phyloP scores from a whole-genome alignment of 2,113 vertebrate species.

The Podilymbus podiceps region DNA sequence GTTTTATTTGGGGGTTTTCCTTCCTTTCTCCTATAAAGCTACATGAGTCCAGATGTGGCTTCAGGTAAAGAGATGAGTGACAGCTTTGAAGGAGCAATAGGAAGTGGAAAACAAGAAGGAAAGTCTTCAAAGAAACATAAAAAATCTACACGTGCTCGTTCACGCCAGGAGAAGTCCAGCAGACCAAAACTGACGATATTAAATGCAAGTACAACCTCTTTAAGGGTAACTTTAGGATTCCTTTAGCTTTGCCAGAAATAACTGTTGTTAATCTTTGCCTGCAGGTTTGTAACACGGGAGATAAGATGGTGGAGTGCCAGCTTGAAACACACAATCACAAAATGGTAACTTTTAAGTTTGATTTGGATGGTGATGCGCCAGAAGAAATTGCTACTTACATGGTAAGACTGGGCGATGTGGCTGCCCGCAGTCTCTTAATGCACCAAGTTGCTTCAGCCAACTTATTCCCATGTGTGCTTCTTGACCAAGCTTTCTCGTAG shows the following conservation, averaged over 20 bases:
- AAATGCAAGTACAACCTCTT: slow-evolving; percentile 76
- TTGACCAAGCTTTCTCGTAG: background rate
- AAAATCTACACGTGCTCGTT: slow-evolving; percentile 88
- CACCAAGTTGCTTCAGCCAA: background rate
- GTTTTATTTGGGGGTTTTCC: background rate
- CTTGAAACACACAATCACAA: slow-evolving; percentile 99
- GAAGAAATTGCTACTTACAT: slow-evolving; percentile 98
- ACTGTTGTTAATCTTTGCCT: background rate
- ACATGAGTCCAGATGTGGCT: slow-evolving; percentile 83
- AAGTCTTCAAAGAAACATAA: slow-evolving; percentile 88
- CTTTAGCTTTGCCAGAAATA: background rate
- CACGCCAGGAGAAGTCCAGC: slow-evolving; percentile 90
- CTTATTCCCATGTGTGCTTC: rapidly evolving
- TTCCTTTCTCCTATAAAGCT: slow-evolving; percentile 50
- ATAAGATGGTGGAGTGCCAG: slow-evolving; percentile 99
- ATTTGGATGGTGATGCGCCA: slow-evolving; percentile 94
- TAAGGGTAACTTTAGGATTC: background rate
- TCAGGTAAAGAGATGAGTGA: slow-evolving; percentile 94
- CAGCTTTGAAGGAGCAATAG: slow-evolving; percentile 83
- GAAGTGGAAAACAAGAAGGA: slow-evolving; percentile 85
- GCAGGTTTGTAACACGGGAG: slow-evolving; percentile 93
- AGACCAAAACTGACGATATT: slow-evolving; percentile 96
- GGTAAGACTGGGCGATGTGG: slow-evolving; percentile 69
- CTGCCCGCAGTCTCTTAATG: background rate
- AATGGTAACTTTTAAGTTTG: slow-evolving; percentile 99